Conservation (phyloP, 2,888 invertebrate species). For the Choristoneura rosaceana region DNA sequence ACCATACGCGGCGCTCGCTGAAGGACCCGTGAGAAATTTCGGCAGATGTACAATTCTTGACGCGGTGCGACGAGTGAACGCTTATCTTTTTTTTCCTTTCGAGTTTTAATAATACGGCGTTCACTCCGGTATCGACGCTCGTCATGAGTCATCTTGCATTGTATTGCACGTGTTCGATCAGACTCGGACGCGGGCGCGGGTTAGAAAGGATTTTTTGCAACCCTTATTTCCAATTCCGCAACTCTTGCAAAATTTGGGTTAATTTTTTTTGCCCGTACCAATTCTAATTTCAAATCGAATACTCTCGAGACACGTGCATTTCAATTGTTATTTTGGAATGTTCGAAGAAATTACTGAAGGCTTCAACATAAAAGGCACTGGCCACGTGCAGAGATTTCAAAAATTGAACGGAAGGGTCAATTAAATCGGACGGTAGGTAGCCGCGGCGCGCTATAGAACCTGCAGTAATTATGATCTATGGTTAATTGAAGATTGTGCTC, state of each 20-base stretch:
- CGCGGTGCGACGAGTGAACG: constrained; percentile 79
- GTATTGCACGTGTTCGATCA: constrained; percentile 76
- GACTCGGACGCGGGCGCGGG: constrained; percentile 66
- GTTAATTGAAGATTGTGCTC: constrained; percentile 63
- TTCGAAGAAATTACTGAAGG: constrained; percentile 55
- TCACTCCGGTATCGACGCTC: constrained; percentile 70
- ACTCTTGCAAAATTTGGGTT: constrained; percentile 84
- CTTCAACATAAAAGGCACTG: constrained; percentile 29
- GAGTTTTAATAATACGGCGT: constrained; percentile 76
- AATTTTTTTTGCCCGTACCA: constrained; percentile 54
- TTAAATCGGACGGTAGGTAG: constrained; percentile 48
- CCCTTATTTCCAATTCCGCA: constrained; percentile 83
- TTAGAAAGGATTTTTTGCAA: constrained; percentile 84
- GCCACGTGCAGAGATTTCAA: constrained; percentile 58
- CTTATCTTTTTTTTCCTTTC: constrained; percentile 78
- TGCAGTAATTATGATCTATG: constrained; percentile 60
- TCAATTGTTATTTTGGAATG: constrained; percentile 58
- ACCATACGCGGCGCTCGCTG: constrained; percentile 67
- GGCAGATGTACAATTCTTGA: constrained; percentile 86
- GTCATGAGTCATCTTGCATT: constrained; percentile 80
- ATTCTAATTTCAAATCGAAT: constrained; percentile 58
- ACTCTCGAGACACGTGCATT: constrained; percentile 59
- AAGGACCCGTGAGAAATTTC: constrained; percentile 84
- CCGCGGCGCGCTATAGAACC: constrained; percentile 49
- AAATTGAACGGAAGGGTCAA: constrained; percentile 49